Conservation (phyloP, 2,888 invertebrate species). For the Hirtodrosophila confusa region DNA sequence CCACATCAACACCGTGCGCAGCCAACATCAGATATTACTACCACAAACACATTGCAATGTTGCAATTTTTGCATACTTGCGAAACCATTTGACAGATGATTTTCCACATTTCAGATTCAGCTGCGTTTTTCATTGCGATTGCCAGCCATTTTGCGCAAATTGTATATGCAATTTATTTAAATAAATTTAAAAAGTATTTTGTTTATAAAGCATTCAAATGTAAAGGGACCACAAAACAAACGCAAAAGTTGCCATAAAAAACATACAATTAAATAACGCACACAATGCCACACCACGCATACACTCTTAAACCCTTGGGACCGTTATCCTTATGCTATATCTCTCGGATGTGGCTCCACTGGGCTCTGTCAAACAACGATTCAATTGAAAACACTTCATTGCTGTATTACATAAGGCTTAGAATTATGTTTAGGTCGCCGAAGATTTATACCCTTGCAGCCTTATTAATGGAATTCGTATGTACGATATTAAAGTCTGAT, state of each 20-base stretch:
- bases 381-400: too few relatives aligned
- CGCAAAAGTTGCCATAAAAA: slow-evolving; percentile 29
- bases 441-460: too few relatives aligned
- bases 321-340: too few relatives aligned
- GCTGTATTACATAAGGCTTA: too few relatives aligned
- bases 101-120: slow-evolving; percentile 68
- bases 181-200: slow-evolving; percentile 44
- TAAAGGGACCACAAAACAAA: slow-evolving; percentile 53
- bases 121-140: slow-evolving; percentile 21
- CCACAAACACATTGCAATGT: slow-evolving; percentile 40
- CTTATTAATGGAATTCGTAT: too few relatives aligned
- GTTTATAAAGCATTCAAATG: slow-evolving; percentile 59
- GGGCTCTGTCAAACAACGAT: too few relatives aligned
- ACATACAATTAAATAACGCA: slow-evolving; percentile 21
- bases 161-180: slow-evolving; percentile 51
- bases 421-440: too few relatives aligned
- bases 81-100: slow-evolving; percentile 65
- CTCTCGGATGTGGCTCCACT: too few relatives aligned
- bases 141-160: slow-evolving; percentile 35
- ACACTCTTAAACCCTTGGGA: slow-evolving; percentile 2
- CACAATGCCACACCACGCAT: slow-evolving; percentile 7
- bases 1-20: slow-evolving; percentile 11
- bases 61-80: slow-evolving; percentile 41
- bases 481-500: too few relatives aligned
- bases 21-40: slow-evolving; percentile 37